Evolutionary conservation across 1,140 invertebrate genomes (phyloP).

Genomic region (Aphidius ervi): DNA sequence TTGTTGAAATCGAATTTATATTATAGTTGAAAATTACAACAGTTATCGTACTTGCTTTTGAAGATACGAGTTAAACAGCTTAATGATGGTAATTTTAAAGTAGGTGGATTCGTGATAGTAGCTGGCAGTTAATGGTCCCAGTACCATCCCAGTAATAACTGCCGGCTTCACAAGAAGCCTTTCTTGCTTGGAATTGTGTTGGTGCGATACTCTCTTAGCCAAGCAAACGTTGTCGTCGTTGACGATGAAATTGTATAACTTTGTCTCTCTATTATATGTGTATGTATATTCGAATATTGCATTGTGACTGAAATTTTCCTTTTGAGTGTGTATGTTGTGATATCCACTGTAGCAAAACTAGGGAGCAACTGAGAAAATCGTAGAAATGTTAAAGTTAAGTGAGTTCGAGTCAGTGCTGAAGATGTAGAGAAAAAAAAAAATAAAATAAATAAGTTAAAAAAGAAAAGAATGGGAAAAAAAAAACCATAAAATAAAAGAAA

Average conservation of each 20-base stretch:
- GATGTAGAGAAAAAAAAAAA: too few species aligned
- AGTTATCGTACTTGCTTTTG: too few species aligned
- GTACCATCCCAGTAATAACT: conserved; percentile 3
- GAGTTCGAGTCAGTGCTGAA: too few species aligned
- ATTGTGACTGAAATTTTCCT: neutral
- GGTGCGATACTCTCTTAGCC: neutral
- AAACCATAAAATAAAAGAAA: too few species aligned
- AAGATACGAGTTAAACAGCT: neutral
- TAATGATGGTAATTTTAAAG: conserved; percentile 10
- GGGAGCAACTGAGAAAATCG: neutral
- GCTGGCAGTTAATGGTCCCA: conserved; percentile 5
- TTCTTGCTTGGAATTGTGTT: conserved; percentile 5
- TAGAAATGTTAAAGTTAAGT: neutral
- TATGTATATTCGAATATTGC: too few species aligned
- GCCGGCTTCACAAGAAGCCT: neutral
- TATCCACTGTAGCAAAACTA: too few species aligned
- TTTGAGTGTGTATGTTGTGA: neutral
- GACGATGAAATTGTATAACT: neutral
- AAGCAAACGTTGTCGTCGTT: neutral
- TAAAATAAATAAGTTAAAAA: too few species aligned
- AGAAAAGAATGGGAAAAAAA: too few species aligned
- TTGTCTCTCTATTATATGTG: neutral
- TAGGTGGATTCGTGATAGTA: conserved; percentile 14
- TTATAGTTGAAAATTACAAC: too few species aligned
- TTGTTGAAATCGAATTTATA: too few species aligned